Percentiles rank a stretch among this genome's conserved stretches.
phyloP scores from a whole-genome alignment of 2,888 invertebrate genomes.

The Eugnorisma glareosa region DNA sequence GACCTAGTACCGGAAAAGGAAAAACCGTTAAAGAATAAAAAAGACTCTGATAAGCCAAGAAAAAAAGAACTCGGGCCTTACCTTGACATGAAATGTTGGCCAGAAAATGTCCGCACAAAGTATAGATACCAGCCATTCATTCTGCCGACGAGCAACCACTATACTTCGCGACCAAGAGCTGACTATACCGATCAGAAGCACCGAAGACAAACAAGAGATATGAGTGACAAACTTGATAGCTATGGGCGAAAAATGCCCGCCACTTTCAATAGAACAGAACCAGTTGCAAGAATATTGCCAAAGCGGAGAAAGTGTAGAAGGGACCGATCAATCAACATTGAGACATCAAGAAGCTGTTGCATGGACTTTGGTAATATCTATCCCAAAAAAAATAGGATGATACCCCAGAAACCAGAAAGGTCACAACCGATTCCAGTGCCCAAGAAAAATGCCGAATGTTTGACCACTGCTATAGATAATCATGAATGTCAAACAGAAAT shows the following conservation, averaged over 20 bases:
- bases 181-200: constrained; percentile 13
- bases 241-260: constrained; percentile 42
- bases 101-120: constrained; percentile 70
- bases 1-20: constrained; percentile 85
- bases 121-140: constrained; percentile 34
- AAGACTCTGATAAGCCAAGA: constrained; percentile 64
- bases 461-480: constrained; percentile 69
- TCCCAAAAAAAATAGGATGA: constrained; percentile 63
- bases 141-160: constrained; percentile 61
- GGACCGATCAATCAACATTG: constrained; percentile 49
- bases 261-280: constrained; percentile 51
- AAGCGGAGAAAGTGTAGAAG: constrained; percentile 50
- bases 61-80: constrained; percentile 67
- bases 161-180: constrained; percentile 47
- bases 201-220: neutral
- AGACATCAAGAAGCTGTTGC: constrained; percentile 72
- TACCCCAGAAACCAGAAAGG: constrained; percentile 47
- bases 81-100: constrained; percentile 67
- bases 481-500: constrained; percentile 76
- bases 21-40: constrained; percentile 69
- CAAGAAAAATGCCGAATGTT: constrained; percentile 73
- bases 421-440: constrained; percentile 39
- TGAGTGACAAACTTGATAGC: constrained; percentile 24
- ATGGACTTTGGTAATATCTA: constrained; percentile 78
- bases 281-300: constrained; percentile 42